phyloP scores from a whole-genome alignment of 2,888 invertebrate species.

The Arrhopalites spinosus region DNA sequence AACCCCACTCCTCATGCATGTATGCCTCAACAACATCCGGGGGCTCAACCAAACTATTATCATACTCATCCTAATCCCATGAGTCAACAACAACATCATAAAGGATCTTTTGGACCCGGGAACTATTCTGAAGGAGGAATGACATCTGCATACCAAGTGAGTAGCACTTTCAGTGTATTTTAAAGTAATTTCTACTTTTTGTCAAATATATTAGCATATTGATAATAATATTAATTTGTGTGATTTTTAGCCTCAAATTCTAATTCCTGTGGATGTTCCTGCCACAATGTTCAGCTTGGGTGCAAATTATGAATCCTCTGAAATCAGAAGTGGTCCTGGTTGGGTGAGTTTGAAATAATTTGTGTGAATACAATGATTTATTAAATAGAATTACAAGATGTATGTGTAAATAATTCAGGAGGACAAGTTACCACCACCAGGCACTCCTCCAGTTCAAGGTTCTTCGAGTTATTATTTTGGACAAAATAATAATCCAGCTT shows the following conservation, averaged over 20 bases:
- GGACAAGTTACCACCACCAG: slow-evolving; percentile 46
- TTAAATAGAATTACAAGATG: no score
- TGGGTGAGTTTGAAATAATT: slow-evolving; percentile 34
- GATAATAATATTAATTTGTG: not conserved
- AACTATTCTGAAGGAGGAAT: slow-evolving; percentile 51
- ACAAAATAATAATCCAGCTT: slow-evolving; percentile 45
- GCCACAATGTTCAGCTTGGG: slow-evolving; percentile 45
- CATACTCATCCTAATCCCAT: slow-evolving; percentile 48
- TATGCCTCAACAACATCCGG: slow-evolving; percentile 46
- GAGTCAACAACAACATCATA: slow-evolving; percentile 44
- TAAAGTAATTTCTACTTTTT: not conserved
- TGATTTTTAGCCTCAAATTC: slow-evolving; percentile 38
- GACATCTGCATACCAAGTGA: slow-evolving; percentile 44
- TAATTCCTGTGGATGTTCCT: slow-evolving; percentile 49
- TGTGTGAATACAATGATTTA: no score
- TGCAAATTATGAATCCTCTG: slow-evolving; percentile 48
- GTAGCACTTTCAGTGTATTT: not conserved
- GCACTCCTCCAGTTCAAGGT: slow-evolving; percentile 50
- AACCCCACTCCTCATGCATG: slow-evolving; percentile 31
- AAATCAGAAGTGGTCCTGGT: slow-evolving; percentile 48
- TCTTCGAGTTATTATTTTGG: slow-evolving; percentile 50
- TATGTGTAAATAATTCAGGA: no score
- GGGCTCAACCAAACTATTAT: slow-evolving; percentile 50
- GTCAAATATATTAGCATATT: not conserved
- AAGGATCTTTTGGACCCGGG: slow-evolving; percentile 46